Conservation (phyloP, 1,140 invertebrate genomes). For the Achroia grisella region DNA sequence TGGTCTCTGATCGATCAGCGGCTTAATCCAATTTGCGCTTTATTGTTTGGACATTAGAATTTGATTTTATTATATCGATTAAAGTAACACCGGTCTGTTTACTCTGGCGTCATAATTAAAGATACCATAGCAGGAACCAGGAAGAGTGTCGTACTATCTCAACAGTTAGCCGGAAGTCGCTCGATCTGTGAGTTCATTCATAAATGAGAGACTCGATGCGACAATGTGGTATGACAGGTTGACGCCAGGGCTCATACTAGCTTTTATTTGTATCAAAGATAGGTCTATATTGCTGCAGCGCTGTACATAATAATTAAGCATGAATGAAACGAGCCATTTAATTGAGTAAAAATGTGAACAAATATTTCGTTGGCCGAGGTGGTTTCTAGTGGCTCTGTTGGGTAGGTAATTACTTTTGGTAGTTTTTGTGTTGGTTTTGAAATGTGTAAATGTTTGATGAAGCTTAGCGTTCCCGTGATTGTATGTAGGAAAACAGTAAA, state of each 20-base stretch:
- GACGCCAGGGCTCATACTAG: constrained; percentile 28
- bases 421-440: constrained; percentile 12
- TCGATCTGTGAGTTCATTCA: constrained; percentile 72
- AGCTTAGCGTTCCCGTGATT: constrained; percentile 8
- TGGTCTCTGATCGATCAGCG: constrained; percentile 42
- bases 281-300: constrained; percentile 34
- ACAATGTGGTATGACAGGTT: constrained; percentile 55
- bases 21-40: constrained; percentile 26
- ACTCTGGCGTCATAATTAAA: constrained; percentile 62
- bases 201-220: constrained; percentile 58
- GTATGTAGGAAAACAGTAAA: neutral
- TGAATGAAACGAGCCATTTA: constrained; percentile 69
- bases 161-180: constrained; percentile 71
- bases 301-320: constrained; percentile 52
- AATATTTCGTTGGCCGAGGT: constrained; percentile 48
- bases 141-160: constrained; percentile 73
- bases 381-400: constrained; percentile 22
- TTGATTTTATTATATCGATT: constrained; percentile 3
- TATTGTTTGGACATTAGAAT: constrained; percentile 14
- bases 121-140: constrained; percentile 70
- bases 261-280: constrained; percentile 30
- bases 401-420: constrained; percentile 17
- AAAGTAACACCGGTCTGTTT: constrained; percentile 36
- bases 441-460: constrained; percentile 7
- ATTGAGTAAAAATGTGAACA: constrained; percentile 68